Conservation (phyloP, 2,888 invertebrate species). For the Parasteatoda lunata region DNA sequence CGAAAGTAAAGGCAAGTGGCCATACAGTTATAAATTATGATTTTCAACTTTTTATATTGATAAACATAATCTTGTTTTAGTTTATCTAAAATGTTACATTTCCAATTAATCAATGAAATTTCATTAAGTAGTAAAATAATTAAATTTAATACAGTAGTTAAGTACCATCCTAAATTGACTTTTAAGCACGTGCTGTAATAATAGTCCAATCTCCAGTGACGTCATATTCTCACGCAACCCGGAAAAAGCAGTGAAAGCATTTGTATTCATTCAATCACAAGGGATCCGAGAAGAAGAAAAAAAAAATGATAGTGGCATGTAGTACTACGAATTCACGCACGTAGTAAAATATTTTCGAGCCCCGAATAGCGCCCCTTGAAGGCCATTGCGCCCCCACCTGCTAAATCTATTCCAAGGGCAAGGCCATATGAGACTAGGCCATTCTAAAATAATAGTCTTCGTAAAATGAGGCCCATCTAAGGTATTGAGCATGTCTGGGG, state of each 20-base stretch:
- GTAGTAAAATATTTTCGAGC: conserved; percentile 43
- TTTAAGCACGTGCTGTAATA: conserved; percentile 14
- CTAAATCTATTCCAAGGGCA: conserved; percentile 28
- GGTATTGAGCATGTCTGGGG: conserved; percentile 19
- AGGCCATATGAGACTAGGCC: conserved; percentile 34
- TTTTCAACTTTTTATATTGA: no score
- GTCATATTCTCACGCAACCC: conserved; percentile 26
- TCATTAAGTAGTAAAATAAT: no score
- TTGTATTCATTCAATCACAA: conserved; percentile 26
- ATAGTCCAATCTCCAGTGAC: conserved; percentile 16
- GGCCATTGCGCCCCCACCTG: conserved; percentile 57
- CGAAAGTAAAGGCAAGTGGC: no score
- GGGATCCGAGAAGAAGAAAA: not conserved
- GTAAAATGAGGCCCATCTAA: conserved; percentile 30
- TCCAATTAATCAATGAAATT: no score
- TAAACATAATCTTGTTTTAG: no score
- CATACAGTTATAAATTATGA: no score
- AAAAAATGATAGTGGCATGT: conserved; percentile 11
- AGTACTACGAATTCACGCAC: conserved; percentile 44
- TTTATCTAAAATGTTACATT: no score
- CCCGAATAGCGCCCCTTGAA: conserved; percentile 45
- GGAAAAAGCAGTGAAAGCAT: not conserved
- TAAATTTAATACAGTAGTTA: no score
- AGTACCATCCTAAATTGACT: no score
- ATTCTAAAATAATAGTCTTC: conserved; percentile 34